Base-by-base conservation (phyloP, 2,797 vertebrate genomes). In the Rachycentron canadum region DNA sequence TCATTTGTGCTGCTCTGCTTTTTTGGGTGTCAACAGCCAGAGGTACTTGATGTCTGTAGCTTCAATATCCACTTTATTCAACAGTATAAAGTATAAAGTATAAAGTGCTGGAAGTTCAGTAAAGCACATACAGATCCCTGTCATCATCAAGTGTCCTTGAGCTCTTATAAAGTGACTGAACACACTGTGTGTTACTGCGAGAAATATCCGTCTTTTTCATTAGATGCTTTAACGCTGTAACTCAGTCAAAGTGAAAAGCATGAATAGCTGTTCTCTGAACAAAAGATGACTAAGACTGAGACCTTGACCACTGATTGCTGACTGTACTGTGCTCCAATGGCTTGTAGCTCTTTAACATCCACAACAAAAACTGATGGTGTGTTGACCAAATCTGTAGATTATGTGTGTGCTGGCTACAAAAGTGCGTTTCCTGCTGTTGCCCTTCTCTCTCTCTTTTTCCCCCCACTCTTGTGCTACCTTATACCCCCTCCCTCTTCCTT, bases 1-100 rank as follows among this genome's bases (percentile, higher is more conserved):
- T 88, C 32, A 79, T 90, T 88, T 85, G 65, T 4, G 21, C 72
- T 57, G 62, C 70, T 82, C 67, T 86, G 77, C 61, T 82, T 82
- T 83, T 85, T 81, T 43, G 57, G 75, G 41, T 82, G 71, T 85
- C 80, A 86, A 85, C 82, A 84, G 80, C 86, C 57, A 5, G 43
- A 4, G 74, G 74, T 80, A 64, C 17, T 79, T 78, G 47, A 76
- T 86, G 80, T 68, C 53, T 69, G 36, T 49, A 58, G 32, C 80
- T 78, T 87, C 61, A 64, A 59, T 43, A 81, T 76, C 77, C 56
- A 60, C 57, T 79, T 76, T 58, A 78, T 78, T 76, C 69, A 71
- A 56, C 17, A 28, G 69, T 38, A n/a, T n/a, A n/a, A n/a, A n/a
- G n/a, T n/a, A n/a, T 50, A 55, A 75, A 43, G 30, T n/a, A n/a